A percentile compares a stretch with the other conserved stretches of the same genome.
Conservation (phyloP, 2,797 vertebrate genomes). For the Gymnocypris eckloni region DNA sequence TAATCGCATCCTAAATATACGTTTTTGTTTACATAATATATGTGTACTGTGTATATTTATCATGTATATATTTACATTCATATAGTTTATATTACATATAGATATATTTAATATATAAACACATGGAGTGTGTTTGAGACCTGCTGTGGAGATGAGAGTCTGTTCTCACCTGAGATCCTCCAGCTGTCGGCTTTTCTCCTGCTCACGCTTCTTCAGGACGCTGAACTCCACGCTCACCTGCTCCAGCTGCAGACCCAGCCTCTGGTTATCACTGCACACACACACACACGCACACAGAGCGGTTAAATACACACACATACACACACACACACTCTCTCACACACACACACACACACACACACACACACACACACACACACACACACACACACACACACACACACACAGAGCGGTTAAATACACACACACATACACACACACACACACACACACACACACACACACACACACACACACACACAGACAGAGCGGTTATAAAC, state of each 20-base stretch:
- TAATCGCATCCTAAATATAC: no score
- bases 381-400: background rate
- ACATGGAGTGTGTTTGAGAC: no score
- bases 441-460: no score
- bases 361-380: no score
- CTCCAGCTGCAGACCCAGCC: slow-evolving; percentile 87
- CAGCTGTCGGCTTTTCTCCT: slow-evolving; percentile 87
- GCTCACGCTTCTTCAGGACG: slow-evolving; percentile 83
- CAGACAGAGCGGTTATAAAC: no score
- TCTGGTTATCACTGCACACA: slow-evolving; percentile 79
- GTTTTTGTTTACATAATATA: no score
- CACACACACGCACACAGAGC: background rate
- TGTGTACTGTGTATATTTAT: no score
- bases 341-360: background rate
- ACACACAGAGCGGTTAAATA: background rate
- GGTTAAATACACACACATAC: background rate
- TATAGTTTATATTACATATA: no score
- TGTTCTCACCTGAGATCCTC: slow-evolving; percentile 91
- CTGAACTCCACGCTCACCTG: slow-evolving; percentile 86
- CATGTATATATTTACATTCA: no score
- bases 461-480: no score
- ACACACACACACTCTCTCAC: slow-evolving; percentile 6
- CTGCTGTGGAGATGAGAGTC: slow-evolving; percentile 19
- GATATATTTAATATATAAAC: no score
- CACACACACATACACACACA: background rate